A percentile compares a stretch with the other conserved stretches of the same genome.
phyloP scores from a whole-genome alignment of 2,797 vertebrate species.

The Valencia hispanica region DNA sequence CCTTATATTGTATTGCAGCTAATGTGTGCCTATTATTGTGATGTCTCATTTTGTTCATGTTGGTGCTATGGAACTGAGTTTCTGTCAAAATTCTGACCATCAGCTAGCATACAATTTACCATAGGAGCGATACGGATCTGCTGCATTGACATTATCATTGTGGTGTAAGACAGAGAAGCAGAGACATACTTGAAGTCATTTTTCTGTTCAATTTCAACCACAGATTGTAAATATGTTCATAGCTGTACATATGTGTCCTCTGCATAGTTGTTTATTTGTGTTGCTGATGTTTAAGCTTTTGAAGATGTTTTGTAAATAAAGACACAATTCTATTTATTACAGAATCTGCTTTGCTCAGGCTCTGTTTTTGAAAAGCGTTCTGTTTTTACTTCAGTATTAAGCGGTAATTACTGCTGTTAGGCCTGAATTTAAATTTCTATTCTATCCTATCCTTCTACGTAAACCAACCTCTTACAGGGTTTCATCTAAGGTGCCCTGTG shows the following conservation, averaged over 20 bases:
- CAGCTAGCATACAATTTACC: slow-evolving; percentile 41
- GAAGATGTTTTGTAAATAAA: slow-evolving; percentile 68
- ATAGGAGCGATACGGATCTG: background rate
- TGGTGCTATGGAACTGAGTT: slow-evolving; percentile 46
- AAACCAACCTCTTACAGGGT: background rate
- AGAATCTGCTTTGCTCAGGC: slow-evolving; percentile 40
- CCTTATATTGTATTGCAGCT: slow-evolving; percentile 8
- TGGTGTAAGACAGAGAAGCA: slow-evolving; percentile 14
- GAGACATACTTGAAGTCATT: slow-evolving; percentile 4
- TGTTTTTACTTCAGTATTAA: background rate
- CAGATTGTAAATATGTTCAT: slow-evolving; percentile 76
- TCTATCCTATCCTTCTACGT: no score
- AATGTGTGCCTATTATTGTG: slow-evolving; percentile 50
- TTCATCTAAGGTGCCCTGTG: background rate
- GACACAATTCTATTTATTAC: slow-evolving; percentile 81
- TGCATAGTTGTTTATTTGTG: slow-evolving; percentile 18
- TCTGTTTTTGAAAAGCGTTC: slow-evolving; percentile 12
- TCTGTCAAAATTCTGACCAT: slow-evolving; percentile 20
- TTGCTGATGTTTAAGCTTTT: slow-evolving; percentile 35
- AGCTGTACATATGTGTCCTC: slow-evolving; percentile 74
- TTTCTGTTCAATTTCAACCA: slow-evolving; percentile 23
- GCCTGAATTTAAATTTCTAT: no score
- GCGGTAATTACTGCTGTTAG: no score
- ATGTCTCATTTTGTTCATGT: slow-evolving; percentile 22
- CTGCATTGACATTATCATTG: background rate